Conservation (phyloP, 2,797 vertebrate genomes). For the Erpetoichthys calabaricus region DNA sequence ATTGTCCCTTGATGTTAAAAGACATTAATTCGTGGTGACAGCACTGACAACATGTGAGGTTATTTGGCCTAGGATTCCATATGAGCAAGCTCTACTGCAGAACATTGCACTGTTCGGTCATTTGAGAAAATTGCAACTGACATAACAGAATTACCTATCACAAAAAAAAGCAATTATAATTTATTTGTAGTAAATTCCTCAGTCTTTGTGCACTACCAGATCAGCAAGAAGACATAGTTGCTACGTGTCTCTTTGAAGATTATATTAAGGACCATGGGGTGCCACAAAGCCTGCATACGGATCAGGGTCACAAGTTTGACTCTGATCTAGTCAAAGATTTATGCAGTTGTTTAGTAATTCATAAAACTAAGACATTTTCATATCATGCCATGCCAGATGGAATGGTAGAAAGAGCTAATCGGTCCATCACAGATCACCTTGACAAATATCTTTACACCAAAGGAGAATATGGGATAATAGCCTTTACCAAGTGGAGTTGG, state of each 20-base stretch:
- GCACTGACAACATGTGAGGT: conserved; percentile 8
- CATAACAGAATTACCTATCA: conserved; percentile 12
- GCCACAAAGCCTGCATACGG: conserved; percentile 13
- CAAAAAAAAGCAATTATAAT: conserved; percentile 9
- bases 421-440: conserved; percentile 17
- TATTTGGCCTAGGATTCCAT: too few species aligned
- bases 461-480: neutral
- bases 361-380: conserved; percentile 7
- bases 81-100: conserved; percentile 4
- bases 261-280: conserved; percentile 11
- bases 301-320: conserved; percentile 14
- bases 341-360: conserved; percentile 5
- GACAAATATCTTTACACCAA: conserved; percentile 10
- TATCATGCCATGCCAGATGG: conserved; percentile 12
- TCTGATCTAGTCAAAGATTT: conserved; percentile 11
- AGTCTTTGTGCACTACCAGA: conserved; percentile 8
- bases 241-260: conserved; percentile 15
- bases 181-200: conserved; percentile 3
- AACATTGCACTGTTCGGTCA: conserved; percentile 2
- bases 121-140: conserved; percentile 14
- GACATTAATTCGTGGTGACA: conserved; percentile 9
- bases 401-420: conserved; percentile 12
- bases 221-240: conserved; percentile 8
- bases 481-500: neutral
- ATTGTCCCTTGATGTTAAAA: conserved; percentile 14